Evolutionary conservation across 2,797 vertebrate genomes (phyloP), one percentile per base, ranked within the genome.

Genomic region (Pseudomugil tenellus): DNA sequence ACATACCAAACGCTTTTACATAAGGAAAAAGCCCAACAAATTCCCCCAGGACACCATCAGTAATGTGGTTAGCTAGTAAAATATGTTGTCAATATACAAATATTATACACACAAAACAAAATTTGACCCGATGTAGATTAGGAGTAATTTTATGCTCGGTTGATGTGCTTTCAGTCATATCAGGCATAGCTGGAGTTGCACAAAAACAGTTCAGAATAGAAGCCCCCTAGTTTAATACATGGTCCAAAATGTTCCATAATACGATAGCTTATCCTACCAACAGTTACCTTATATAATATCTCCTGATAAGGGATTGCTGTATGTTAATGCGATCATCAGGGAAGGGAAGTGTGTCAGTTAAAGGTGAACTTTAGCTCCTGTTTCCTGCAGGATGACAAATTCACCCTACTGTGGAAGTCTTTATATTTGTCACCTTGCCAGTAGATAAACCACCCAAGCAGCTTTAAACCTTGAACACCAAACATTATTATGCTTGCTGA

Each of bases 381-480:
- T n/a, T 51, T 28, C 64, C 14, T 35, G 23, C 11, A 23, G 49
- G 32, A 19, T 39, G 49, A 55, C 6, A 17, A 32, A 58, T 71
- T 35, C 28, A 28, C 55, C 72, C 31, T 17, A 3, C 25, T 58
- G 8, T 25, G 17, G 34, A 53, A 7, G 13, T 57, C 4, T 67
- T 48, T 56, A 17, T 67, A 63, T 72, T 48, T 68, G 25, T 68
- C 52, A 23, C 58, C 37, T 58, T 4, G 58, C 56, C 34, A 57
- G 26, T 34, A 61, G 37, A 51, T 67, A n/a, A 57, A 76, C 23
- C 58, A 6, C 11, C 7, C 0, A 3, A 74, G 26, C 54, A 58
- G 51, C 55, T 66, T 58, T 56, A 69, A 51, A 21, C 55, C 62
- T 78, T 72, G 32, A 76, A 69, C 60, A 48, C 31, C 58, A 72